Conservation (phyloP, 1,140 invertebrate genomes). For the Mizuhopecten yessoensis region DNA sequence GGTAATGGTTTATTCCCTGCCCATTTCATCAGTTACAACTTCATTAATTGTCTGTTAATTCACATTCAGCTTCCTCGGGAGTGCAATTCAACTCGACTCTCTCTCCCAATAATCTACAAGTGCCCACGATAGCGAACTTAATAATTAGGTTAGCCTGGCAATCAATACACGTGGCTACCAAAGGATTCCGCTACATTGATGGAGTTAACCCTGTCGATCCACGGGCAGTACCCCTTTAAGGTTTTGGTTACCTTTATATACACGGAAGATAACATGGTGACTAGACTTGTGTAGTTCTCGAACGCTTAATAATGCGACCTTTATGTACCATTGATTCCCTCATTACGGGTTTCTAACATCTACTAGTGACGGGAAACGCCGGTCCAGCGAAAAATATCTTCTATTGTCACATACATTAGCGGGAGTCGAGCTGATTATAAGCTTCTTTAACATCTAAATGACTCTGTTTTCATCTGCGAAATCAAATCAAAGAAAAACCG, state of each 20-base stretch:
- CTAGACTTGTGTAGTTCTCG: too few relatives aligned
- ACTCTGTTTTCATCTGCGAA: slow-evolving; percentile 33
- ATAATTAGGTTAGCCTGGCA: not conserved
- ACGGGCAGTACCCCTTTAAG: too few relatives aligned
- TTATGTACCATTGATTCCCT: not conserved
- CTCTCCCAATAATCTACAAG: slow-evolving; percentile 27
- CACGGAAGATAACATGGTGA: too few relatives aligned
- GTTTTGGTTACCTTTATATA: too few relatives aligned
- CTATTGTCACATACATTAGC: slow-evolving; percentile 25
- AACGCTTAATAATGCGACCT: not conserved
- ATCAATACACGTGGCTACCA: not conserved
- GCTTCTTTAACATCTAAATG: not conserved
- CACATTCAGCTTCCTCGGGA: slow-evolving; percentile 11
- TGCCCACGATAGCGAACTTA: slow-evolving; percentile 8
- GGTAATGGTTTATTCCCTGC: not conserved
- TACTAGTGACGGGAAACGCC: not conserved
- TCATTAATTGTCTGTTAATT: slow-evolving; percentile 39
- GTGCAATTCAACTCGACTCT: slow-evolving; percentile 10
- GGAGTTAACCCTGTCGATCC: not conserved
- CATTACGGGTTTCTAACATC: not conserved
- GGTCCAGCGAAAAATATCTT: slow-evolving; percentile 1
- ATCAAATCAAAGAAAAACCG: slow-evolving; percentile 39
- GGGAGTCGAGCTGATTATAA: not conserved
- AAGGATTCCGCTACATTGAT: not conserved
- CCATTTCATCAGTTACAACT: not conserved